Base-by-base conservation (phyloP, 2,888 invertebrate genomes). In the Perithous albicinctus region DNA sequence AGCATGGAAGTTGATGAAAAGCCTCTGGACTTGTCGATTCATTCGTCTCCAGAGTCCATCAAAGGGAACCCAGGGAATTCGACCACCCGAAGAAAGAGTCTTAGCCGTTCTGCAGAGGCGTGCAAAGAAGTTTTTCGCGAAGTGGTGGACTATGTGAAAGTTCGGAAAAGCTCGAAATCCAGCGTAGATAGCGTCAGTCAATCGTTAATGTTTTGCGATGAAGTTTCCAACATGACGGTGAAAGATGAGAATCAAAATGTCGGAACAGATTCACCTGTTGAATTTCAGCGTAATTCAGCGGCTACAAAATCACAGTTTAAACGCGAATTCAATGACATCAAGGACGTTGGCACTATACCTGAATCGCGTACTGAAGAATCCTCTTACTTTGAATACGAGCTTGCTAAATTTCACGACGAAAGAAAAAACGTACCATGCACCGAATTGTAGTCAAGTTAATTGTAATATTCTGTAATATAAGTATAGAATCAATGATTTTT, bases 1-100 rank as follows among this genome's bases (percentile, higher is more conserved):
- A 48, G n/a, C 7, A 64, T 12, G 1, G 23, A 18, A 3, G 2
- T 18, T 41, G 48, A 81, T 6, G 78, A 78, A 10, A 29, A 73
- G 32, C 84, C 78, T 56, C 56, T 84, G 10, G 84, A 84, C 48
- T 20, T 79, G 20, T 76, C 84, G 56, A 76, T 63, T 23, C 78
- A 35, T 63, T 41, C 48, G 5, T 20, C 29, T 1, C 41, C 38
- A 12, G 38, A 26, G 4, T 4, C 1, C 18, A 15, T 2, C 6
- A 1, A 15, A 10, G 38, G 56, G 12, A 18, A 8, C 26, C 10
- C 10, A n/a, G 4, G 23, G 2, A n/a, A 63, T 18, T 15, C n/a
- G 4, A 20, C 15, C 10, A 10, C 38, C 18, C 7, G 12, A 15
- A 8, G 8, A 26, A 48, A 29, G n/a, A 12, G n/a, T 1, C 35